Evolutionary conservation across 2,888 invertebrate species (phyloP), one percentile per base, ranked within the genome.

Genomic region (Strigamia transsilvanica): DNA sequence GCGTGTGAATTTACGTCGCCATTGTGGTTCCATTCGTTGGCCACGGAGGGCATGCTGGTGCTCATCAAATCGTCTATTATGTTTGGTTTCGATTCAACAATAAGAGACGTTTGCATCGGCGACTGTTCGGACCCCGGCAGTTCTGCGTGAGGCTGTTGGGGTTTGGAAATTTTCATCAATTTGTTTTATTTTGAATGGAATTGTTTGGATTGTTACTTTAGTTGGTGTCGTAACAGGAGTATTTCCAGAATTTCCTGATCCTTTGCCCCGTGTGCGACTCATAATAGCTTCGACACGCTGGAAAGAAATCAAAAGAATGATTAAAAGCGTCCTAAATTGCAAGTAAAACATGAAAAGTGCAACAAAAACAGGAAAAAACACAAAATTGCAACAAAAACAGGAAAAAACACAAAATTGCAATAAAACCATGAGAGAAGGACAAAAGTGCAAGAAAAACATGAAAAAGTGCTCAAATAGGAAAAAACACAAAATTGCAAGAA

Each of bases 251-350:
- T 86, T 86, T 38, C 87, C 86, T n/a, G 41, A 51, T 27, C 85
- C 85, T 86, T 89, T 90, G 83, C 91, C 91, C 84, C 96, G 90
- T n/a, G 96, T 97, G 86, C 97, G 90, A 82, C 93, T 92, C 97
- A 97, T 97, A 86, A 97, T 97, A 82, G 95, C 95, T 88, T 96
- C 96, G 32, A 97, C 96, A 83, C 96, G 91, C 88, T 85, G 42
- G 7, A 83, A 79, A 81, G 15, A 79, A 34, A 38, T 38, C 23
- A 1, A 32, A 73, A 18, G 15, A 6, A 12, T n/a, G n/a, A 46
- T 15, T 21, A 21, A 51, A 66, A 23, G 32, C 27, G n/a, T n/a
- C n/a, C n/a, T n/a, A n/a, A n/a, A n/a, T n/a, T n/a, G n/a, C n/a
- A n/a, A n/a, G n/a, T n/a, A n/a, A n/a, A n/a, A n/a, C n/a, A n/a